Percentiles rank a stretch among this genome's conserved stretches.
These are phyloP conservation scores for Keiferia lycopersicella DNA, from an alignment of 2,888 invertebrate species.

Conservation along the genomic window DNA sequence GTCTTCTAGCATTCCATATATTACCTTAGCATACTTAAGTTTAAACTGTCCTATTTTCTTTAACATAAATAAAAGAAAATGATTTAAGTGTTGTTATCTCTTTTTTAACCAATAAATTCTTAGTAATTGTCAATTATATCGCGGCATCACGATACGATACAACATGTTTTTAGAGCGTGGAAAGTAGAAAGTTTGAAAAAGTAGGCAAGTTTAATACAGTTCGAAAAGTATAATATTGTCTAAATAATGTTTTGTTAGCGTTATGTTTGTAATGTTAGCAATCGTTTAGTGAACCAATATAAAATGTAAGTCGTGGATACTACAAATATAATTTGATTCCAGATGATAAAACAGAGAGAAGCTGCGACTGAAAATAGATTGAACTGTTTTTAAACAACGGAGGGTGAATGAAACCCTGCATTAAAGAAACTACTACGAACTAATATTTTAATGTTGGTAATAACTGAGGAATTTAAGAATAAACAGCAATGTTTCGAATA, in stretches of 20 bases:
- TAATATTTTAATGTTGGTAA: neutral
- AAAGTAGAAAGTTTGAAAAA: slow-evolving; percentile 79
- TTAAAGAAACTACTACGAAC: neutral
- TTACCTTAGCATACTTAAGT: slow-evolving; percentile 2
- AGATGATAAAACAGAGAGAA: neutral
- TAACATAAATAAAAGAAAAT: slow-evolving; percentile 22
- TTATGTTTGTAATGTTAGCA: neutral
- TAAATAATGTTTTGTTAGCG: slow-evolving; percentile 38
- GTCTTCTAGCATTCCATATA: neutral
- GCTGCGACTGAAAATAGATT: slow-evolving; percentile 19
- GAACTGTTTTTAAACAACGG: slow-evolving; percentile 14
- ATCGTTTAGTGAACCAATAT: neutral
- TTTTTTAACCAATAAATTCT: slow-evolving; percentile 41
- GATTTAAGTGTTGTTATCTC: slow-evolving; percentile 23
- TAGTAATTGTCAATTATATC: slow-evolving; percentile 57
- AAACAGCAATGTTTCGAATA: slow-evolving; percentile 5
- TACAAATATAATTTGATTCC: slow-evolving; percentile 3
- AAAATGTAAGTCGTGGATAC: slow-evolving; percentile 11
- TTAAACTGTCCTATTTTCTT: slow-evolving; percentile 8
- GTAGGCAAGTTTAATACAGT: slow-evolving; percentile 69
- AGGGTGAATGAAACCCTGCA: slow-evolving; percentile 7
- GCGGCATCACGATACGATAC: slow-evolving; percentile 69
- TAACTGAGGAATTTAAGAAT: slow-evolving; percentile 8
- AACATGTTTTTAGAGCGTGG: slow-evolving; percentile 80
- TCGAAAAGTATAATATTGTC: slow-evolving; percentile 61